phyloP scores from a whole-genome alignment of 2,797 vertebrate genomes.

The Poecilia picta region DNA sequence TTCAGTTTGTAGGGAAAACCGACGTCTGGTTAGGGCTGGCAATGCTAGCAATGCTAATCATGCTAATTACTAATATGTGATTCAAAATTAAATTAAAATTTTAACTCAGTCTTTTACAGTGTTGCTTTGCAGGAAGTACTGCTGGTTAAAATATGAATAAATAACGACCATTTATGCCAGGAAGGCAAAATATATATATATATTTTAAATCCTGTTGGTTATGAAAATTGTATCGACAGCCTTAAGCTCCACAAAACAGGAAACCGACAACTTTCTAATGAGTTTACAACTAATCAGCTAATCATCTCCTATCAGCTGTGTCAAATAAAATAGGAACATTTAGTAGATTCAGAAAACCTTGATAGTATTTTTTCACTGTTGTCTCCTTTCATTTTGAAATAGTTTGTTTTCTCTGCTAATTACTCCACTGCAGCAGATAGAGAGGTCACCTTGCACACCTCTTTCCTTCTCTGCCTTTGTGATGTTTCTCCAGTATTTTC shows the following conservation, averaged over 20 bases:
- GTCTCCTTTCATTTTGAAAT: neutral
- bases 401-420: neutral
- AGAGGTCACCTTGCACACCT: neutral
- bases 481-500: slow-evolving; percentile 41
- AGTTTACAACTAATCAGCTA: neutral
- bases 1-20: neutral
- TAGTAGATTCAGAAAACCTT: neutral
- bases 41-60: neutral
- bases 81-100: neutral
- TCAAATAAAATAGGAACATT: neutral
- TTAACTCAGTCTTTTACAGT: neutral
- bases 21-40: neutral
- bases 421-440: neutral
- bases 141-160: neutral
- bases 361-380: neutral
- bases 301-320: neutral
- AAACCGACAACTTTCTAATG: neutral
- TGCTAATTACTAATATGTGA: neutral
- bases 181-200: neutral
- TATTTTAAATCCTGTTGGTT: neutral
- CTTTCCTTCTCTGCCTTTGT: slow-evolving; percentile 30
- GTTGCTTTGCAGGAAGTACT: neutral
- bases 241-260: neutral
- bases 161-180: neutral
- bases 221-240: neutral